phyloP scores from a whole-genome alignment of 2,113 vertebrate genomes.

The Calypte anna region DNA sequence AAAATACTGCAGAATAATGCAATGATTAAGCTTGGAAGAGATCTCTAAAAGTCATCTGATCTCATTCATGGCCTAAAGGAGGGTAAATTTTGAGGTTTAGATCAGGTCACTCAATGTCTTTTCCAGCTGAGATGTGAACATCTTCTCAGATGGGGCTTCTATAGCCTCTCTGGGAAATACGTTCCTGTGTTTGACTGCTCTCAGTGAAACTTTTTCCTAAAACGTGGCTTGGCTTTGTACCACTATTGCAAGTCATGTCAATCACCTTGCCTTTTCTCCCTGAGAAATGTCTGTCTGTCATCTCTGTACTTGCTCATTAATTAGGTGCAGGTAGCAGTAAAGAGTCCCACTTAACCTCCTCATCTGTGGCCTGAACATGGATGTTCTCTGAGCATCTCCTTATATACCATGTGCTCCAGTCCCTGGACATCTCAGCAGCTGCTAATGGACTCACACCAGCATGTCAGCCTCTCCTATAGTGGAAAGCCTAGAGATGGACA shows the following conservation, averaged over 20 bases:
- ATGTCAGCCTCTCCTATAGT: not conserved
- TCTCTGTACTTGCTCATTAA: not conserved
- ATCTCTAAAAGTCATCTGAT: not conserved
- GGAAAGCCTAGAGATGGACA: not conserved
- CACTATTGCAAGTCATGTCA: not conserved
- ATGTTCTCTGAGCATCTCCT: not conserved
- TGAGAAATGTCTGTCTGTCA: not conserved
- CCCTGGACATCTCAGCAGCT: rapidly evolving
- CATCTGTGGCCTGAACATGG: not conserved
- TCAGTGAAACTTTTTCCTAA: not conserved
- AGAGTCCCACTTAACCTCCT: not conserved
- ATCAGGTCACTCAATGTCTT: not conserved
- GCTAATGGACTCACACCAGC: not conserved
- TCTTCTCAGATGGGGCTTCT: not conserved
- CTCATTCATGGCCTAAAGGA: not conserved
- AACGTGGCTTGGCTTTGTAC: not conserved
- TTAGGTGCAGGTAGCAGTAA: too few relatives aligned
- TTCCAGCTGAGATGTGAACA: not conserved
- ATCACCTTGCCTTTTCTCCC: not conserved
- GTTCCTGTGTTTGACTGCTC: not conserved
- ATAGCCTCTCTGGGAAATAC: not conserved
- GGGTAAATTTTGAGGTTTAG: not conserved
- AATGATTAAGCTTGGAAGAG: not conserved
- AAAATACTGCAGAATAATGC: not conserved
- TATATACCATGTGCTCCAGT: rapidly evolving